Conservation (phyloP, 2,113 vertebrate genomes). For the Heterochromis multidens region DNA sequence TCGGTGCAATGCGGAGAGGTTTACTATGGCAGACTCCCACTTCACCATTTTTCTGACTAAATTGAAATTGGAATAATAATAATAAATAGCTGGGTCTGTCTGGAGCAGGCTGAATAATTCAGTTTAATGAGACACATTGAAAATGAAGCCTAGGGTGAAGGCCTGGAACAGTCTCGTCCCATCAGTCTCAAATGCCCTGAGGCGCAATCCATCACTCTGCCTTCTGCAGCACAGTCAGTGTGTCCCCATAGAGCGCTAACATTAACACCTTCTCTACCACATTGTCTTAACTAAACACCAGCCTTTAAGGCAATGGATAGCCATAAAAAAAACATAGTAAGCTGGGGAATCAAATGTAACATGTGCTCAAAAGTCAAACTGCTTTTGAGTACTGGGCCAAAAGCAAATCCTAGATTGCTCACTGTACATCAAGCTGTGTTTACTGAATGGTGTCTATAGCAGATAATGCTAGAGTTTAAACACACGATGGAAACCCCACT, state of each 20-base stretch:
- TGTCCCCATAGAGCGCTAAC: conserved; percentile 34
- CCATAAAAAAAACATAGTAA: conserved; percentile 13
- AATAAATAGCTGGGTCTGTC: conserved; percentile 42
- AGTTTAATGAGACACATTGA: conserved; percentile 63
- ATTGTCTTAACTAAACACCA: conserved; percentile 42
- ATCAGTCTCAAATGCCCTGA: conserved; percentile 45
- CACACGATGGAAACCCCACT: not conserved
- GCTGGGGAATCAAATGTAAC: not conserved
- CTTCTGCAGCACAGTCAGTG: conserved; percentile 34
- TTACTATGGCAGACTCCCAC: conserved; percentile 13
- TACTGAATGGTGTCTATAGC: not conserved
- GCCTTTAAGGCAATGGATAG: conserved; percentile 22
- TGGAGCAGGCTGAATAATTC: conserved; percentile 56
- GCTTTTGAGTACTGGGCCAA: not conserved
- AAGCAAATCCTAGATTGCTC: not conserved
- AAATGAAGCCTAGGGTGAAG: conserved; percentile 53
- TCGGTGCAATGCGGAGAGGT: not conserved
- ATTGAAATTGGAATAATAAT: conserved; percentile 57
- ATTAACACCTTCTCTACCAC: not conserved
- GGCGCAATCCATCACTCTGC: conserved; percentile 55
- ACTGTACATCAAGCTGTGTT: not conserved
- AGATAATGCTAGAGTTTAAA: not conserved
- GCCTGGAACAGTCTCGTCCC: conserved; percentile 58
- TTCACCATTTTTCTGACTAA: conserved; percentile 41
- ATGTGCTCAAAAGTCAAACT: not conserved